phyloP scores from a whole-genome alignment of 2,113 vertebrate species.

The Orientallactaga bullata region DNA sequence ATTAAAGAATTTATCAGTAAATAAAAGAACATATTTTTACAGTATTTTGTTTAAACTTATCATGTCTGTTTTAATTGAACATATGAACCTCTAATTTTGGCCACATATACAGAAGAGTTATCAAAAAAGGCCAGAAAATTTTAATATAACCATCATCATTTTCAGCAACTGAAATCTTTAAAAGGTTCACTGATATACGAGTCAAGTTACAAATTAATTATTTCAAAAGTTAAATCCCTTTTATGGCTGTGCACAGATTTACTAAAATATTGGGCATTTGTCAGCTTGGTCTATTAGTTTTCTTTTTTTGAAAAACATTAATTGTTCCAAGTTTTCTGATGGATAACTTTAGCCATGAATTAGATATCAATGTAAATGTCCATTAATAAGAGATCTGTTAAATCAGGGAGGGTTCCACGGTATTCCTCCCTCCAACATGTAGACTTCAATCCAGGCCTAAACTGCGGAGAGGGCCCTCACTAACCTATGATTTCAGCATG shows the following conservation, averaged over 20 bases:
- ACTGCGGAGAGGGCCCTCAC: too few species aligned
- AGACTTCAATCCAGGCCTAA: not conserved
- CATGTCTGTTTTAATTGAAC: not conserved
- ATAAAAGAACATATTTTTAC: not conserved
- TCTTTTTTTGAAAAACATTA: not conserved
- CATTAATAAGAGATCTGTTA: not conserved
- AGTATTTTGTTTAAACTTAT: not conserved
- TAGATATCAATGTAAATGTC: not conserved
- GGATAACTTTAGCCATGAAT: conserved; percentile 9
- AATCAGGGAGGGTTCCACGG: not conserved
- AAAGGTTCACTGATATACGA: not conserved
- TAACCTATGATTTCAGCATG: not conserved
- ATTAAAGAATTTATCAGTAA: not conserved
- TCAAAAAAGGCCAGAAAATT: not conserved
- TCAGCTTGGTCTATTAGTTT: not conserved
- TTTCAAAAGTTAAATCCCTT: not conserved
- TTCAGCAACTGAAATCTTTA: not conserved
- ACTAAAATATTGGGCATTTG: not conserved
- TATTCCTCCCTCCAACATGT: not conserved
- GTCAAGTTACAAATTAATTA: not conserved
- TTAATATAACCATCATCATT: not conserved
- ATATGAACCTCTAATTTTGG: not conserved
- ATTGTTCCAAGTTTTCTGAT: conserved; percentile 12
- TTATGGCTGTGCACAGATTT: not conserved
- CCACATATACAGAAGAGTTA: not conserved